Conservation (phyloP, 2,888 invertebrate species). For the Protodeltote pygarga region DNA sequence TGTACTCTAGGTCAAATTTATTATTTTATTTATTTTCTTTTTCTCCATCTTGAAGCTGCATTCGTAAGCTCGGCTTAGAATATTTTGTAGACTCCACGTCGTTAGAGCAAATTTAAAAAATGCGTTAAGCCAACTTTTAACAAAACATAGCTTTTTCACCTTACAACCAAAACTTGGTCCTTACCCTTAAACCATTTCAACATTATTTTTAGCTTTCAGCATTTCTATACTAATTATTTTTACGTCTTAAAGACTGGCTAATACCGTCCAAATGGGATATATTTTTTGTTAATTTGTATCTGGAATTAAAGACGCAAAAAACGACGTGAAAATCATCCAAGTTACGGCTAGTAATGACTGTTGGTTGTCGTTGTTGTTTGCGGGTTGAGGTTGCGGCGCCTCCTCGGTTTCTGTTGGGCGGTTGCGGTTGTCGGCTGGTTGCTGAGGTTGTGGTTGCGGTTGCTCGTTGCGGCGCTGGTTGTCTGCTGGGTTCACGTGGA, state of each 20-base stretch:
- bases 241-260: slow-evolving; percentile 33
- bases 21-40: too few relatives aligned
- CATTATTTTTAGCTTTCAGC: slow-evolving; percentile 30
- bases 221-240: slow-evolving; percentile 33
- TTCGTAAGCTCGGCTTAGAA: too few relatives aligned
- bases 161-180: neutral
- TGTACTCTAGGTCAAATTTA: too few relatives aligned
- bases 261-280: slow-evolving; percentile 7
- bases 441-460: slow-evolving; percentile 28
- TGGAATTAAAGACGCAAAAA: slow-evolving; percentile 97
- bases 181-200: neutral
- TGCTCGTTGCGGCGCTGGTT: slow-evolving; percentile 39
- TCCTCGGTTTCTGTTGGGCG: slow-evolving; percentile 27
- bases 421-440: slow-evolving; percentile 31
- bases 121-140: too few relatives aligned
- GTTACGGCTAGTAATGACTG: slow-evolving; percentile 90
- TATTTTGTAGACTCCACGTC: too few relatives aligned
- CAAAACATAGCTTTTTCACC: neutral
- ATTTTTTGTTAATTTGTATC: slow-evolving; percentile 88
- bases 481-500: slow-evolving; percentile 69
- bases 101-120: too few relatives aligned
- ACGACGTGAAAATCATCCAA: slow-evolving; percentile 96
- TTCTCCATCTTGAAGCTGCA: too few relatives aligned
- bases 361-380: slow-evolving; percentile 52
- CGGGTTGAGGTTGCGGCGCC: slow-evolving; percentile 56